Evolutionary conservation across 2,797 vertebrate species (phyloP).

Genomic region (Trachurus trachurus): DNA sequence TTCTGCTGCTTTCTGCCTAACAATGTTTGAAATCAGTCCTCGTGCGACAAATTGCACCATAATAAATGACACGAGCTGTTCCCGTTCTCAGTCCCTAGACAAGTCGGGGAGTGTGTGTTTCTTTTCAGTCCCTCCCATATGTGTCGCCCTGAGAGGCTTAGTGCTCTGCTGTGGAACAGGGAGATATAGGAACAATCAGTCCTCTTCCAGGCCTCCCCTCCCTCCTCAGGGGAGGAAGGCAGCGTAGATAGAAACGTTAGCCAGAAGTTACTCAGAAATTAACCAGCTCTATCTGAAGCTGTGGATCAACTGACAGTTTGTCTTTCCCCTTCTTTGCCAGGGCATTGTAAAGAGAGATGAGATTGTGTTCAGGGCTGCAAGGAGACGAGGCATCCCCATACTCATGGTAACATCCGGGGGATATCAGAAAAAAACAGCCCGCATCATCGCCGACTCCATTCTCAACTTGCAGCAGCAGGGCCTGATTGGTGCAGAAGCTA

Average conservation of each 20-base stretch:
- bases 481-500: conserved; percentile 83
- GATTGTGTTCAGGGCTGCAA: conserved; percentile 91
- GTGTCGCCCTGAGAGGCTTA: not conserved
- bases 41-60: conserved; percentile 21
- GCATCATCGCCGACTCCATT: conserved; percentile 97
- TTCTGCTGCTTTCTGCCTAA: conserved; percentile 18
- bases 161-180: conserved; percentile 1
- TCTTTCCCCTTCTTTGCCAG: conserved; percentile 72
- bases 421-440: conserved; percentile 95
- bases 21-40: conserved; percentile 22
- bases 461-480: conserved; percentile 90
- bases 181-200: conserved; percentile 23
- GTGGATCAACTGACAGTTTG: conserved; percentile 5
- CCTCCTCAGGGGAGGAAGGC: conserved; percentile 5
- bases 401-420: conserved; percentile 98
- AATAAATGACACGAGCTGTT: conserved; percentile 41
- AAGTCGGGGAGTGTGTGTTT: conserved; percentile 24
- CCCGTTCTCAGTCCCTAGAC: conserved; percentile 13
- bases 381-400: conserved; percentile 88
- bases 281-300: not conserved
- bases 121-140: conserved; percentile 17
- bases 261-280: conserved; percentile 13
- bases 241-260: conserved; percentile 23
- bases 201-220: conserved; percentile 4
- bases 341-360: conserved; percentile 94